A percentile compares a stretch with the other conserved stretches of the same genome.
phyloP scores from a whole-genome alignment of 1,140 invertebrate genomes.

The Drosophila asahinai region DNA sequence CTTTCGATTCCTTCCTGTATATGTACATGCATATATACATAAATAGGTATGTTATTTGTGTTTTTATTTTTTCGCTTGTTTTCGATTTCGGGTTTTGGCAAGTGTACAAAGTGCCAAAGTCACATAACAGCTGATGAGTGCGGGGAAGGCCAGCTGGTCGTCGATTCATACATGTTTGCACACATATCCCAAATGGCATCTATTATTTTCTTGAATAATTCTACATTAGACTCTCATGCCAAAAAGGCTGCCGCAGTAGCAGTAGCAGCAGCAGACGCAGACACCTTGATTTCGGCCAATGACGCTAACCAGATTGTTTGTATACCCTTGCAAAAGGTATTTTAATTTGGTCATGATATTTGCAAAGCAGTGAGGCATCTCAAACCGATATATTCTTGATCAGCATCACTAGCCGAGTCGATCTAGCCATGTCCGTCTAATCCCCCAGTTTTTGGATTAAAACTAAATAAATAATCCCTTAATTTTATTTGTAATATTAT shows the following conservation, averaged over 20 bases:
- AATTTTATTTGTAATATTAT: no score
- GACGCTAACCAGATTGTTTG: conserved; percentile 40
- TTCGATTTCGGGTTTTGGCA: conserved; percentile 61
- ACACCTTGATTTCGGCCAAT: conserved; percentile 69
- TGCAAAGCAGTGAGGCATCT: no score
- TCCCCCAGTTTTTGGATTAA: no score
- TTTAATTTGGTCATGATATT: no score
- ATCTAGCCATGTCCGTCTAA: background rate
- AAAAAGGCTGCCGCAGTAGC: background rate
- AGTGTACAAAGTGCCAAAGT: conserved; percentile 43
- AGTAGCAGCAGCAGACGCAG: background rate
- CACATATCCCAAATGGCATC: conserved; percentile 17
- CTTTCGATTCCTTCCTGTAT: conserved; percentile 1
- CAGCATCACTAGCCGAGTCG: no score
- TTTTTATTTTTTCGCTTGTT: conserved; percentile 24
- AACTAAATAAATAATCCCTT: no score
- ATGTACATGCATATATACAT: background rate
- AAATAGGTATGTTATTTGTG: conserved; percentile 5
- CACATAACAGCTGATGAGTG: conserved; percentile 76
- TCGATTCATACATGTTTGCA: conserved; percentile 25
- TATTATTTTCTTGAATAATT: conserved; percentile 8
- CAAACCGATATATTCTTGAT: no score
- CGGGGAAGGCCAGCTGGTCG: conserved; percentile 74
- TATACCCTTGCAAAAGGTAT: no score
- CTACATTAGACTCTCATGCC: conserved; percentile 4